Evolutionary conservation across 2,113 vertebrate species (phyloP).

Genomic region (Oriolus oriolus): DNA sequence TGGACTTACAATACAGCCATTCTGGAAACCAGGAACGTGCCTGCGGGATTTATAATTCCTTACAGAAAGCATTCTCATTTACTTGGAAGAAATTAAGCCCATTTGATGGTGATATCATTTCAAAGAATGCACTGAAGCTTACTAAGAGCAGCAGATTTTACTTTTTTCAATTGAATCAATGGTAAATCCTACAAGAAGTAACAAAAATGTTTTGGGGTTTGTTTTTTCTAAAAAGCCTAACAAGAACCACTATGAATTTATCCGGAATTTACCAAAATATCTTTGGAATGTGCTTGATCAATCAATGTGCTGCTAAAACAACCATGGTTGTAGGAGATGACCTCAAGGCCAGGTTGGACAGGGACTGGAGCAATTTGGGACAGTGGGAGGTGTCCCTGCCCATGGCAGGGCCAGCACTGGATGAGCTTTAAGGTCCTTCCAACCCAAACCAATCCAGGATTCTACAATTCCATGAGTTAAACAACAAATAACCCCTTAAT

Average conservation of each 20-base stretch:
- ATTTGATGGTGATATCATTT: background rate
- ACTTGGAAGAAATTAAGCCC: constrained; percentile 1
- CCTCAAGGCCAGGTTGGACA: background rate
- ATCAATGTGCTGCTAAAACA: background rate
- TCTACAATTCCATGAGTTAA: background rate
- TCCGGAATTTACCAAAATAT: background rate
- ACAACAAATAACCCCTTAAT: background rate
- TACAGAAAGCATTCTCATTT: background rate
- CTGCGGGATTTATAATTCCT: constrained; percentile 2
- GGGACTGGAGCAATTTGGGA: background rate
- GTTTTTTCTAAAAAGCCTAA: background rate
- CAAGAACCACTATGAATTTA: background rate
- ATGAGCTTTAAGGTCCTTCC: background rate
- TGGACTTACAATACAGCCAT: background rate
- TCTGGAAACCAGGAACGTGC: background rate
- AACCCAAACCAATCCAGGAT: background rate
- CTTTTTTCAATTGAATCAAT: background rate
- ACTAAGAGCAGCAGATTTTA: background rate
- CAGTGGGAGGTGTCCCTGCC: background rate
- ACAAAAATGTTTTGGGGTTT: background rate
- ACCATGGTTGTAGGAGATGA: background rate
- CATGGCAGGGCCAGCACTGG: background rate
- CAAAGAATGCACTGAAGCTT: background rate
- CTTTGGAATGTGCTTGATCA: background rate
- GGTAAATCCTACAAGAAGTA: background rate